Conservation (phyloP, 1,140 invertebrate genomes). For the Drosophila leontia region DNA sequence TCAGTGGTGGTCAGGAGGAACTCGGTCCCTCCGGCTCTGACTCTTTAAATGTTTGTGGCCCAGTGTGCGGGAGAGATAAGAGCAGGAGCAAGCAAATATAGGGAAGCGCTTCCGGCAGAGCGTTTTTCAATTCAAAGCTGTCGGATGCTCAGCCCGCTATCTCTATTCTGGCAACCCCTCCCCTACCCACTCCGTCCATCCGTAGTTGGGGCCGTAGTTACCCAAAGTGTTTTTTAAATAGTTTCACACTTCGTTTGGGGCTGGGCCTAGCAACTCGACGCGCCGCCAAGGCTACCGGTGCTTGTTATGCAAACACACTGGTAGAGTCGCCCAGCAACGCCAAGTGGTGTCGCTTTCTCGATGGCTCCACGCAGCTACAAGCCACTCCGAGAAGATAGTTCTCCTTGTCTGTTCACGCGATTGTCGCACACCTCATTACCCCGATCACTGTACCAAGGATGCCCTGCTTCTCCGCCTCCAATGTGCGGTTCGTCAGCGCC, state of each 20-base stretch:
- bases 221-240: conserved; percentile 41
- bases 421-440: conserved; percentile 9
- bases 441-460: conserved; percentile 31
- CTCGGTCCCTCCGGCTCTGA: background rate
- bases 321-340: conserved; percentile 27
- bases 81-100: conserved; percentile 19
- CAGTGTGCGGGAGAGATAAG: conserved; percentile 67
- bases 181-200: background rate
- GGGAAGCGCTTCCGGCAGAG: conserved; percentile 20
- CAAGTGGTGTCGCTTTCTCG: background rate
- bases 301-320: conserved; percentile 56
- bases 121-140: conserved; percentile 39
- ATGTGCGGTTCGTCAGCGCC: conserved; percentile 72
- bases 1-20: conserved; percentile 8
- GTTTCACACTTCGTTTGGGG: conserved; percentile 34
- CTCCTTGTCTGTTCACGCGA: background rate
- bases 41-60: conserved; percentile 48
- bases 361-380: background rate
- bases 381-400: conserved; percentile 2
- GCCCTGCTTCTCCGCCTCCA: conserved; percentile 78
- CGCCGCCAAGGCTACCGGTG: conserved; percentile 61
- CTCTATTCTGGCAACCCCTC: background rate
- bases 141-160: conserved; percentile 13
- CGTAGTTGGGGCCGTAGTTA: conserved; percentile 10
- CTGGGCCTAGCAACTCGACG: conserved; percentile 44